Conservation (phyloP, 1,140 invertebrate genomes). For the Trichonephila clavipes region DNA sequence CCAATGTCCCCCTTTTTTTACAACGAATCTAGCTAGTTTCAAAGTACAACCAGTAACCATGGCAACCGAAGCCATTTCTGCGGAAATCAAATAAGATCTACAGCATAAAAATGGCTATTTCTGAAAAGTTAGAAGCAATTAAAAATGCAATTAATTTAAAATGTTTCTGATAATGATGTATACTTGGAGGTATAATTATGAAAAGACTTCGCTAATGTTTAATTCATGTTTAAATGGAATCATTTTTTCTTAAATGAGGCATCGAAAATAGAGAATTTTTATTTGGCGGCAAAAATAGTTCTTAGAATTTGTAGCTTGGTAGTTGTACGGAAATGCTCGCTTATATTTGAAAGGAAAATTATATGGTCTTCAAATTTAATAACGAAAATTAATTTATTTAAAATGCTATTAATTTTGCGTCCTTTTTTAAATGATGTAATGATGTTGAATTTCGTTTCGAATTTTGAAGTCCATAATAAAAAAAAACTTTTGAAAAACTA, state of each 20-base stretch:
- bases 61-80: background rate
- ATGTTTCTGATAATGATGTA: background rate
- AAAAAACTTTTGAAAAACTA: too few species aligned
- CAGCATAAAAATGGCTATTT: background rate
- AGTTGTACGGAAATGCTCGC: too few species aligned
- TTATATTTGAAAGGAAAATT: too few species aligned
- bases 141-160: conserved; percentile 28
- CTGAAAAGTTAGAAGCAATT: conserved; percentile 17
- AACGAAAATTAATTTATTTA: too few species aligned
- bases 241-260: background rate
- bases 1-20: background rate
- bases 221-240: conserved; percentile 17
- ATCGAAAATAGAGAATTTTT: background rate
- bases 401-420: too few species aligned
- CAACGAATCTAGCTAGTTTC: background rate
- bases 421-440: too few species aligned
- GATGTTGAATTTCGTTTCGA: too few species aligned
- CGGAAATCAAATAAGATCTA: background rate
- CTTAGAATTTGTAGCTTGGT: background rate
- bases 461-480: too few species aligned
- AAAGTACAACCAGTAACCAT: background rate
- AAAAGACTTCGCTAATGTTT: background rate
- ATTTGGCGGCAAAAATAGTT: background rate
- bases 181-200: background rate
- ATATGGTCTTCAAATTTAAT: too few species aligned